Conservation (phyloP, 1,140 invertebrate species). For the Samia ricini region DNA sequence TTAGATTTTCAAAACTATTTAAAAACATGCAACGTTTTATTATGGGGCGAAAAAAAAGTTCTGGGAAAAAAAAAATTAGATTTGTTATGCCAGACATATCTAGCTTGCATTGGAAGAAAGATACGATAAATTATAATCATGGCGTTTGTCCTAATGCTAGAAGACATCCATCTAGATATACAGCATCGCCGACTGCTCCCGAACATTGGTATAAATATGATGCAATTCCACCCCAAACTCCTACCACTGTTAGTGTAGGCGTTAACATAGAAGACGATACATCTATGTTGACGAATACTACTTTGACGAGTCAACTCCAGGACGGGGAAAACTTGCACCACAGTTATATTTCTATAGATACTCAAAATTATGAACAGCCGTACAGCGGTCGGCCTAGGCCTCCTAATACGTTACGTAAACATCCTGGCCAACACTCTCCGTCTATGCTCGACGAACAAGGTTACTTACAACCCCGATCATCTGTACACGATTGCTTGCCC, state of each 20-base stretch:
- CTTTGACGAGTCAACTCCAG: slow-evolving; percentile 72
- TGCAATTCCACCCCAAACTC: slow-evolving; percentile 72
- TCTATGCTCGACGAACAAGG: slow-evolving; percentile 74
- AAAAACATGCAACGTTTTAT: slow-evolving; percentile 88
- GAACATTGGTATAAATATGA: slow-evolving; percentile 78
- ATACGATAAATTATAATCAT: slow-evolving; percentile 69
- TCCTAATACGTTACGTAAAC: slow-evolving; percentile 63
- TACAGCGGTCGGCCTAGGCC: slow-evolving; percentile 65
- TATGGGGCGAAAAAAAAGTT: slow-evolving; percentile 91
- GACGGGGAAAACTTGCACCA: slow-evolving; percentile 72
- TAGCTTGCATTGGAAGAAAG: slow-evolving; percentile 77
- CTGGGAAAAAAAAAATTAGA: slow-evolving; percentile 93
- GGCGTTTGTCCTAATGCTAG: slow-evolving; percentile 69
- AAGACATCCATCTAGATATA: slow-evolving; percentile 71
- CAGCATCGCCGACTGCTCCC: slow-evolving; percentile 74
- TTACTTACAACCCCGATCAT: slow-evolving; percentile 74
- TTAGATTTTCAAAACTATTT: slow-evolving; percentile 89
- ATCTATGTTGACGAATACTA: slow-evolving; percentile 75
- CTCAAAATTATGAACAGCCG: slow-evolving; percentile 74
- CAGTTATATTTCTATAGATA: slow-evolving; percentile 75
- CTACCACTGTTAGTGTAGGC: slow-evolving; percentile 49
- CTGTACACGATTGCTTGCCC: slow-evolving; percentile 69
- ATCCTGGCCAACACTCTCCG: slow-evolving; percentile 57
- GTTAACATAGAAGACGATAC: slow-evolving; percentile 70
- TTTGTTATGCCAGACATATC: slow-evolving; percentile 91